A percentile compares a stretch with the other conserved stretches of the same genome.
These are phyloP conservation scores for Salarias fasciatus DNA, from an alignment of 2,797 vertebrate genomes.

Conservation along the genomic window DNA sequence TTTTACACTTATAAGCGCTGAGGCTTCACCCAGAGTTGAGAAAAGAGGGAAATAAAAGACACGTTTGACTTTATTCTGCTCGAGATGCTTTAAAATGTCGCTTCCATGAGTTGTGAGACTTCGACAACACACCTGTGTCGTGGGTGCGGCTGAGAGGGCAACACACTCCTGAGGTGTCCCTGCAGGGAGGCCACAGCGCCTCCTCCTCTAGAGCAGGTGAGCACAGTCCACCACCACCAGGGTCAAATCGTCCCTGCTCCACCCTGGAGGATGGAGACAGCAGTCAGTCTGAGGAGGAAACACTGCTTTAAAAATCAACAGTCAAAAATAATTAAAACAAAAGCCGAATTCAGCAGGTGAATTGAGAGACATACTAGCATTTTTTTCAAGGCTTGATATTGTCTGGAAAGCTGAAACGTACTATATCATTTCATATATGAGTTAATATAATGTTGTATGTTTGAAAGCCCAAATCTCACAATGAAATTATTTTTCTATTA, in stretches of 20 bases:
- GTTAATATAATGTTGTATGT: too few species aligned
- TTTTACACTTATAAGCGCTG: background rate
- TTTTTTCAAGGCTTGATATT: too few species aligned
- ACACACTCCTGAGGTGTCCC: conserved; percentile 72
- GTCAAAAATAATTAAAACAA: too few species aligned
- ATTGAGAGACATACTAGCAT: too few species aligned
- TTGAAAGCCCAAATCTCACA: too few species aligned
- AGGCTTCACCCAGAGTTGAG: background rate
- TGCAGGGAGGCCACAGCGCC: conserved; percentile 59
- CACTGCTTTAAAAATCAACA: too few species aligned
- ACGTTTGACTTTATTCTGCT: background rate
- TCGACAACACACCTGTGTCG: conserved; percentile 14
- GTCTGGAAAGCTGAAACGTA: too few species aligned
- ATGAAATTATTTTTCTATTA: too few species aligned
- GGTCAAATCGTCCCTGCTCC: conserved; percentile 86
- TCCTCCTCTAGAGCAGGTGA: conserved; percentile 61
- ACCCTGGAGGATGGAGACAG: conserved; percentile 75
- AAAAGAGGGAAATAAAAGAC: background rate
- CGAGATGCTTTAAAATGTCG: background rate
- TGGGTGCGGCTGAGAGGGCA: conserved; percentile 23
- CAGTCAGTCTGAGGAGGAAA: background rate
- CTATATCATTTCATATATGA: too few species aligned
- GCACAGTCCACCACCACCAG: conserved; percentile 87
- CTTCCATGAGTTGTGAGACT: background rate
- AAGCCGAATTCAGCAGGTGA: too few species aligned